phyloP scores from a whole-genome alignment of 2,113 vertebrate genomes.

The Macquaria australasica region DNA sequence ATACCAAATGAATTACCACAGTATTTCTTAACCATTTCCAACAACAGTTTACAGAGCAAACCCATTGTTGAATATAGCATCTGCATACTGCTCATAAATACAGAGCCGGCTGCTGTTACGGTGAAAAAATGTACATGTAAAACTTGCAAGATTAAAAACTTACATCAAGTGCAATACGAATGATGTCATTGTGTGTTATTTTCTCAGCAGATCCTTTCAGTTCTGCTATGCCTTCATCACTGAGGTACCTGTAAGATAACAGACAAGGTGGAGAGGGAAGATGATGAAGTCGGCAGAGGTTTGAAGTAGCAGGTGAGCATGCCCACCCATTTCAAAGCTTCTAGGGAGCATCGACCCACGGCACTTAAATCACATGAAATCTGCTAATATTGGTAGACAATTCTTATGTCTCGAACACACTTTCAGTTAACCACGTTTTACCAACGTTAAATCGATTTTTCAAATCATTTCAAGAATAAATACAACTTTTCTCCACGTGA shows the following conservation, averaged over 20 bases:
- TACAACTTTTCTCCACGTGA: background rate
- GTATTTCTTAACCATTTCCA: background rate
- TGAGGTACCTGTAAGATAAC: slow-evolving; percentile 89
- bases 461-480: background rate
- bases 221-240: slow-evolving; percentile 94
- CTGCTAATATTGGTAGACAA: background rate
- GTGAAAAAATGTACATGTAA: background rate
- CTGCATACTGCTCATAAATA: background rate
- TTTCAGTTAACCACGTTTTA: background rate
- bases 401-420: background rate
- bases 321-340: background rate
- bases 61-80: background rate
- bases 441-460: too few relatives aligned
- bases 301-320: background rate
- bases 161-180: slow-evolving; percentile 95
- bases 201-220: slow-evolving; percentile 90
- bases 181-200: slow-evolving; percentile 88
- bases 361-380: background rate
- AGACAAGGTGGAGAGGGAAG: slow-evolving; percentile 3
- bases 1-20: background rate
- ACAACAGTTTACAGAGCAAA: background rate
- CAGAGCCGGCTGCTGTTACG: background rate
- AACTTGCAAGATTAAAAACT: slow-evolving; percentile 80
- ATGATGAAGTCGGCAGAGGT: background rate
- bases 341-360: accelerated